phyloP scores from a whole-genome alignment of 2,888 invertebrate species.

The Prostheceraeus crozeri region DNA sequence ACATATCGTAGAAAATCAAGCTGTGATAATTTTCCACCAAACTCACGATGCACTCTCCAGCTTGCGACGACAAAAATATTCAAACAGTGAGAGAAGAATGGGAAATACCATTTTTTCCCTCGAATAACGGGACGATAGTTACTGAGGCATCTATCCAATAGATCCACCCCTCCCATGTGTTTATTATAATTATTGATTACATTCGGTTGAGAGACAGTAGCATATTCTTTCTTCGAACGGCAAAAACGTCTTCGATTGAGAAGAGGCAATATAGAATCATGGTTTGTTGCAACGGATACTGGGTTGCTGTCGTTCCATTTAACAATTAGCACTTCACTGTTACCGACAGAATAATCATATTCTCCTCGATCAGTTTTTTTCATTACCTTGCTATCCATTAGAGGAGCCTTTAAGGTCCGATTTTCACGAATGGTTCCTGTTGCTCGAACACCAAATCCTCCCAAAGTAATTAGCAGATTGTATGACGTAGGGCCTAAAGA shows the following conservation, averaged over 20 bases:
- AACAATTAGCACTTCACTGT: slow-evolving; percentile 16
- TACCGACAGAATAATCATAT: background rate
- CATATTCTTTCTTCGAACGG: background rate
- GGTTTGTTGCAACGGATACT: slow-evolving; percentile 24
- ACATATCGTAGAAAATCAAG: slow-evolving; percentile 11
- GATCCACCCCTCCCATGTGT: slow-evolving; percentile 28
- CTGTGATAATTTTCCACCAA: slow-evolving; percentile 26
- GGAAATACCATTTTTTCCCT: slow-evolving; percentile 28
- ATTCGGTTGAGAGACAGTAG: slow-evolving; percentile 3
- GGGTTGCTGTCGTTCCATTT: slow-evolving; percentile 24
- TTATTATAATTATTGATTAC: slow-evolving; percentile 29
- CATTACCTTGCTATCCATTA: slow-evolving; percentile 23
- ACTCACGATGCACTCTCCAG: slow-evolving; percentile 18
- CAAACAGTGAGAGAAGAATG: slow-evolving; percentile 14
- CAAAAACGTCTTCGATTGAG: slow-evolving; percentile 4
- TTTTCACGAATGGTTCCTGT: slow-evolving; percentile 38
- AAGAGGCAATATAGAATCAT: slow-evolving; percentile 16
- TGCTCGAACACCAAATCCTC: slow-evolving; percentile 9
- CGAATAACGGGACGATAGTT: slow-evolving; percentile 29
- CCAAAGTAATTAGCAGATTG: slow-evolving; percentile 32
- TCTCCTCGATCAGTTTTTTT: background rate
- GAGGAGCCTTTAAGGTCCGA: slow-evolving; percentile 28
- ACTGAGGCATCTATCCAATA: slow-evolving; percentile 22
- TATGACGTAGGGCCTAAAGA: slow-evolving; percentile 37
- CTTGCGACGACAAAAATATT: slow-evolving; percentile 16